These are phyloP conservation scores for Glomeris maerens DNA, from an alignment of 1,140 invertebrate genomes.

Conservation along the genomic window DNA sequence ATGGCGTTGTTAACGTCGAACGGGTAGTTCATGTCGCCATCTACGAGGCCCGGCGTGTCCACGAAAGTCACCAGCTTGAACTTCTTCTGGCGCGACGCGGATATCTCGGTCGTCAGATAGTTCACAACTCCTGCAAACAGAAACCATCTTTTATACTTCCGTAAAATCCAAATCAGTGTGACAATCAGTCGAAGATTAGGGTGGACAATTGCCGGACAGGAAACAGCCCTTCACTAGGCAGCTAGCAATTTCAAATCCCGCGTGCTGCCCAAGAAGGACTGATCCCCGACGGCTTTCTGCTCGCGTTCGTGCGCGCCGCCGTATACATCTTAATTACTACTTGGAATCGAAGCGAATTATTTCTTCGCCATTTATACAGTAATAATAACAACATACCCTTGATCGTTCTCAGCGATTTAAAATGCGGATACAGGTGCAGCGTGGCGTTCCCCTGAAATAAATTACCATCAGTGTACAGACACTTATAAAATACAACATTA, in stretches of 20 bases:
- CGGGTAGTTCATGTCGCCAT: conserved; percentile 50
- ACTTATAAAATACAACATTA: conserved; percentile 5
- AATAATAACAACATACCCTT: conserved; percentile 31
- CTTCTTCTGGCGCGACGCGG: conserved; percentile 43
- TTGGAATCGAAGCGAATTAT: no score
- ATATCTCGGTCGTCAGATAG: conserved; percentile 43
- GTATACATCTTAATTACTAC: no score
- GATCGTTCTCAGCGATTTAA: conserved; percentile 40
- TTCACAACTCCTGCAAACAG: conserved; percentile 38
- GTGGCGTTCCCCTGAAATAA: conserved; percentile 44
- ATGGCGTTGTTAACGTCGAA: conserved; percentile 47
- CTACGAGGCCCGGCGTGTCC: conserved; percentile 46
- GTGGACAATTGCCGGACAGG: conserved; percentile 18
- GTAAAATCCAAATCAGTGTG: background rate
- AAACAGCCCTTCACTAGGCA: conserved; percentile 49
- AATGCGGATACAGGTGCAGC: conserved; percentile 44
- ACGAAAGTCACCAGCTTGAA: conserved; percentile 47
- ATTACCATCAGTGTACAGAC: conserved; percentile 3
- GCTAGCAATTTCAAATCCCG: conserved; percentile 32
- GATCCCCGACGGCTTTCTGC: background rate
- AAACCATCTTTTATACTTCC: background rate
- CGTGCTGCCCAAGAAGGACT: conserved; percentile 33
- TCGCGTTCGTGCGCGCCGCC: no score
- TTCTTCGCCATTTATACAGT: background rate
- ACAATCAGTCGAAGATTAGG: background rate